Evolutionary conservation across 2,113 vertebrate species (phyloP).

Genomic region (Motacilla alba): DNA sequence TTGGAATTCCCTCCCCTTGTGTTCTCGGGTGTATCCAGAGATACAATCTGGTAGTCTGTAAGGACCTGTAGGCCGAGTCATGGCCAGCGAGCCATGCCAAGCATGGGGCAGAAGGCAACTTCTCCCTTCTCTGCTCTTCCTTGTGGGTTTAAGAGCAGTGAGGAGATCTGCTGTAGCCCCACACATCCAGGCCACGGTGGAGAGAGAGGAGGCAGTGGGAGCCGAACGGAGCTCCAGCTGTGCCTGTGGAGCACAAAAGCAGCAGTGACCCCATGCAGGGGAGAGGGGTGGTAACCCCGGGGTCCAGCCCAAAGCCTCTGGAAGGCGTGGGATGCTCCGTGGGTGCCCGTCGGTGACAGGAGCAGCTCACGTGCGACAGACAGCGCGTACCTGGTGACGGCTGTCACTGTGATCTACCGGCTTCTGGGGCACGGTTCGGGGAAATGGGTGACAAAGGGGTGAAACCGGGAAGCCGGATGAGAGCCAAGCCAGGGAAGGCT

Average conservation of each 20-base stretch:
- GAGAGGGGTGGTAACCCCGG: background rate
- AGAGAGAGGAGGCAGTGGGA: background rate
- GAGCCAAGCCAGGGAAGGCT: background rate
- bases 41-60: background rate
- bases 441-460: background rate
- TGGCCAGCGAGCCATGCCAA: background rate
- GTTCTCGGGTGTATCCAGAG: background rate
- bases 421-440: background rate
- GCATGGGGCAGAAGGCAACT: background rate
- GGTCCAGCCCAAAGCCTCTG: background rate
- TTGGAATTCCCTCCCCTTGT: background rate
- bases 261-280: background rate
- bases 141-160: fast-evolving
- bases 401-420: background rate
- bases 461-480: background rate
- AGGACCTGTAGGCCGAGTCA: background rate
- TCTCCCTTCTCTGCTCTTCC: background rate
- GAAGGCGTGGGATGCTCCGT: background rate
- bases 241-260: background rate
- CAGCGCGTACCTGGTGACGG: background rate
- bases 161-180: background rate
- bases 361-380: fast-evolving
- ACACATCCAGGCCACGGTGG: fast-evolving
- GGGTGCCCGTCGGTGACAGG: background rate
- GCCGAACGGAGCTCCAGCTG: fast-evolving